Base-by-base conservation (phyloP, 1,140 invertebrate genomes). In the Rhagoletis pomonella region DNA sequence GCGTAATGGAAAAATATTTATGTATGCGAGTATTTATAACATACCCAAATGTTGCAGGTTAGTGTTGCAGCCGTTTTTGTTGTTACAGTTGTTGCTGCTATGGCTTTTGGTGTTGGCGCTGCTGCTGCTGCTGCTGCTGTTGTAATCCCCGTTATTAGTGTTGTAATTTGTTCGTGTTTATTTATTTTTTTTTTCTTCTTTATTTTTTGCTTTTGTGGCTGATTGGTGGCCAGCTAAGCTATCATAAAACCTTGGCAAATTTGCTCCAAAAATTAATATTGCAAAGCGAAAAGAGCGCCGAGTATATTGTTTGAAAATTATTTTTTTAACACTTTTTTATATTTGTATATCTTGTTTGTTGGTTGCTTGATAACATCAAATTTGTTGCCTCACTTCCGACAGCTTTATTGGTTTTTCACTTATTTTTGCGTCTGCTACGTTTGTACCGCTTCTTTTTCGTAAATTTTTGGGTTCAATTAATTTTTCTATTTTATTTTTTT, bases 161-260 rank as follows among this genome's bases (percentile, higher is more conserved):
- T 55, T 81, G 50, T 81, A 73, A 69, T 42, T 69, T 69, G 67
- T 29, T 14, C 44, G 67, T 29, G 29, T 29, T 29, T 29, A 29
- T 29, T 29, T 29, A 29, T 29, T 29, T 65, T 62, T 62, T 62
- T 62, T 62, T 6, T 67, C 4, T 73, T 65, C 4, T 65, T 29
- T 39, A 19, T 67, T 67, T 67, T 67, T 81, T n/a, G 12, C 44
- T 81, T 14, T 81, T 55, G n/a, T 55, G 73, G 73, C 17, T 81
- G n/a, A 81, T 81, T 81, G 73, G 44, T 81, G 47, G 73, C 47
- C 44, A 81, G 73, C 73, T 81, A 81, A 81, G 73, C 73, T n/a
- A n/a, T 55, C 47, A n/a, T 50, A 55, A 81, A 81, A 9, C 73
- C 73, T 58, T 81, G 44, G 73, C n/a, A 81, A 81, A 81, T 81